These are phyloP conservation scores for Oenanthe oenanthe DNA, from an alignment of 2,113 vertebrate species.

Conservation along the genomic window DNA sequence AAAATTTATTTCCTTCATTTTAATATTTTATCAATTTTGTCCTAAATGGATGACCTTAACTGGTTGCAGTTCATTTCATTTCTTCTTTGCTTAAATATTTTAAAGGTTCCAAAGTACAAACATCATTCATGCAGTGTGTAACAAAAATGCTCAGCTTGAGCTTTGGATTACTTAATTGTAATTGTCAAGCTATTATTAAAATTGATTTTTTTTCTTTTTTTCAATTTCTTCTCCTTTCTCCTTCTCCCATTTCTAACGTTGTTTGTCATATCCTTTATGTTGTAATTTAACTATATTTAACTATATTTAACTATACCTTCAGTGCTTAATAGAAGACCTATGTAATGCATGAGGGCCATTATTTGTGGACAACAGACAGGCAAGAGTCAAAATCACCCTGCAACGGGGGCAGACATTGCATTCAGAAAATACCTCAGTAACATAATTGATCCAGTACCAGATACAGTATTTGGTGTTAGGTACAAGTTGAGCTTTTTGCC, in stretches of 20 bases:
- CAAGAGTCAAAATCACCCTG: not conserved
- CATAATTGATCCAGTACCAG: not conserved
- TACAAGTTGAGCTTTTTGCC: not conserved
- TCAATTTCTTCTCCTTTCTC: not conserved
- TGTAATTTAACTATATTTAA: not conserved
- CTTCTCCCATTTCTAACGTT: not conserved
- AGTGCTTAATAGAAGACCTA: not conserved
- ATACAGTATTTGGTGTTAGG: not conserved
- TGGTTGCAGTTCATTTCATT: constrained; percentile 78
- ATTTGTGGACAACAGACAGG: not conserved
- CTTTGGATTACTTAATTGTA: constrained; percentile 71
- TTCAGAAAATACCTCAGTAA: not conserved
- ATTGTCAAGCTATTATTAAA: constrained; percentile 61
- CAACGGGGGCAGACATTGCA: not conserved
- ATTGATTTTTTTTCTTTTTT: constrained; percentile 31
- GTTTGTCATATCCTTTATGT: not conserved
- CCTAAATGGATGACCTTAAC: constrained; percentile 83
- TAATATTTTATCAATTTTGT: constrained; percentile 84
- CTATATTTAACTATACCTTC: not conserved
- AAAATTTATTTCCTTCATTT: constrained; percentile 83
- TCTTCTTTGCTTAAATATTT: constrained; percentile 81
- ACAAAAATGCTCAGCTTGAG: constrained; percentile 65
- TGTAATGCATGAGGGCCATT: not conserved
- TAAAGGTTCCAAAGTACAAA: constrained; percentile 75
- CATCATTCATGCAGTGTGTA: constrained; percentile 66